phyloP scores from a whole-genome alignment of 2,113 vertebrate species.

The Tenrec ecaudatus region DNA sequence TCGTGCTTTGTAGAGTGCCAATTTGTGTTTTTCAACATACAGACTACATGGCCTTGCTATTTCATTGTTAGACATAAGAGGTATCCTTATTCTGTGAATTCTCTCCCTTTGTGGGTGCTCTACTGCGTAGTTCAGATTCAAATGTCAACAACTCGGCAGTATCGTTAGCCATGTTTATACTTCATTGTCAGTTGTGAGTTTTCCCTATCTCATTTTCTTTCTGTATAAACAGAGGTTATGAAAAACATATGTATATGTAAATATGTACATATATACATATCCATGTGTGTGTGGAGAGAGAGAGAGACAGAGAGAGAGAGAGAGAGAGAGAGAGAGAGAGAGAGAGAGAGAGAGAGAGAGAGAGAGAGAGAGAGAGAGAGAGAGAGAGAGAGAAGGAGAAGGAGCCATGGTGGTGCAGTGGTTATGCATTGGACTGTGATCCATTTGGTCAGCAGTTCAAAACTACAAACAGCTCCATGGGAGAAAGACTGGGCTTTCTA shows the following conservation, averaged over 20 bases:
- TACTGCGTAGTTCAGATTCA: background rate
- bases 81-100: background rate
- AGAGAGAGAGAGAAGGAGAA: too few species aligned
- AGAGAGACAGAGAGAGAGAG: too few species aligned
- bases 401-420: too few species aligned
- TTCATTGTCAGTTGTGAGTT: background rate
- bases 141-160: background rate
- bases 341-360: too few species aligned
- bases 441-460: too few species aligned
- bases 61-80: background rate
- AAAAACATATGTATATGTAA: background rate
- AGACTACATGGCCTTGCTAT: background rate
- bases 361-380: too few species aligned
- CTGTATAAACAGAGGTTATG: background rate
- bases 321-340: too few species aligned
- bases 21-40: background rate
- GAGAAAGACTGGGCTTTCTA: too few species aligned
- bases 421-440: too few species aligned
- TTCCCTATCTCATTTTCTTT: background rate
- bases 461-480: too few species aligned
- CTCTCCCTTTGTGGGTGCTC: background rate
- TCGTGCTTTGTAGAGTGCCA: background rate
- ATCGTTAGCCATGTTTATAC: background rate
- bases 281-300: too few species aligned
- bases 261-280: too few species aligned